Base-by-base conservation (phyloP, 1,140 invertebrate species). In the Orchesella cincta region DNA sequence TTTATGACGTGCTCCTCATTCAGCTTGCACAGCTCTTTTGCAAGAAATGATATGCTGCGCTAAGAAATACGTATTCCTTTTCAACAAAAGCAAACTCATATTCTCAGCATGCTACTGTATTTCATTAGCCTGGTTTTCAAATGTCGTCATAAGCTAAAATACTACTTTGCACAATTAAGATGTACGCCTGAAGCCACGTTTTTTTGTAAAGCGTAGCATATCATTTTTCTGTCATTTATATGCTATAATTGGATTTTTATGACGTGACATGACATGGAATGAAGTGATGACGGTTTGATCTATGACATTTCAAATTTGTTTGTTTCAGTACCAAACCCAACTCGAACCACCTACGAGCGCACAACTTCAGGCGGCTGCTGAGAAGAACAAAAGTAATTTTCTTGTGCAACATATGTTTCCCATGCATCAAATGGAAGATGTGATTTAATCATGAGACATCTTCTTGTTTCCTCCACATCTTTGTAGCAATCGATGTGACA, bases 321-420 rank as follows among this genome's bases (percentile, higher is more conserved):
- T 76, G 31, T 83, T 85, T 67, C 64, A 87, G 86, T 88, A 86
- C 75, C 85, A 84, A 79, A 90, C 89, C n/a, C 84, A 86, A 72
- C 83, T 90, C 71, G 84, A 84, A 70, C 82, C 83, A 62, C 88
- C 88, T 20, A 39, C 71, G 18, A 16, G 14, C 3, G 67, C 67
- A 34, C 23, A 31, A 33, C 67, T 31, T 29, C 14, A 14, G 23
- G 67, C 67, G 12, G 67, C 67, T 28, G 67, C 29, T 14, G 67
- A 31, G 31, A 26, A 34, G 29, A 36, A 36, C 18, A 71, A 33
- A 71, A 71, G 67, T 71, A 36, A 71, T 5, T 12, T 39, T 36
- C 18, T 16, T 76, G 54, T 34, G n/a, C n/a, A 64, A 64, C 5
- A 64, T 14, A 26, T 64, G 57, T 64, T 8, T 64, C 8, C 23